These are phyloP conservation scores for Hippasteria phrygiana DNA, from an alignment of 53 echinoderm and acorn worm species.

Conservation along the genomic window DNA sequence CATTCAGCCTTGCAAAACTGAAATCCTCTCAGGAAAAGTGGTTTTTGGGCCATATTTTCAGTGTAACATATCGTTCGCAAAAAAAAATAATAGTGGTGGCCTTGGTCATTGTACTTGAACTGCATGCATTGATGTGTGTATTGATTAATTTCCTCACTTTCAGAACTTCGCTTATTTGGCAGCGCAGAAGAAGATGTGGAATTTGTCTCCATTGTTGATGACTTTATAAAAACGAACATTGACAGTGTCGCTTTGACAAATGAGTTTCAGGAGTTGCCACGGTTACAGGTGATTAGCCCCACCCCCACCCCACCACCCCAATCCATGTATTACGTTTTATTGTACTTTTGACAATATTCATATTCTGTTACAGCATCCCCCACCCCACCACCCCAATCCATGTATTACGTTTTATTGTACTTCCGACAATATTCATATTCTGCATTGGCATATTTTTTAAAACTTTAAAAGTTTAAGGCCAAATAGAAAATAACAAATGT, in stretches of 20 bases:
- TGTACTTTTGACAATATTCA: neutral
- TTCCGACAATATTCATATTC: neutral
- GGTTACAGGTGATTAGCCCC: conserved; percentile 78
- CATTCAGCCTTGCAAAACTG: no score
- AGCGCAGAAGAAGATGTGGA: conserved; percentile 78
- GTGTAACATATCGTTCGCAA: no score
- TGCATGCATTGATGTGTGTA: neutral
- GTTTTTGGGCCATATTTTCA: no score
- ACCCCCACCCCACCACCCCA: no score
- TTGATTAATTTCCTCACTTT: neutral
- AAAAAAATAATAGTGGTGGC: no score
- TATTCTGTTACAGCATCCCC: no score
- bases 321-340: neutral
- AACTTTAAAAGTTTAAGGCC: no score
- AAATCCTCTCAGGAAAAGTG: no score
- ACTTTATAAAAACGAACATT: conserved; percentile 85
- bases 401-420: neutral
- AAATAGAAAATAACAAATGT: no score
- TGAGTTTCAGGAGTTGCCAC: conserved; percentile 87
- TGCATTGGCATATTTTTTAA: no score
- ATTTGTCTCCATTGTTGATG: conserved; percentile 81
- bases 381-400: no score
- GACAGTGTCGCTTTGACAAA: conserved; percentile 81
- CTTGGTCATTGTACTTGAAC: neutral
- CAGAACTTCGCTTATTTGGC: conserved; percentile 89